Evolutionary conservation across 2,888 invertebrate species (phyloP).

Genomic region (Hyppa rectilinea): DNA sequence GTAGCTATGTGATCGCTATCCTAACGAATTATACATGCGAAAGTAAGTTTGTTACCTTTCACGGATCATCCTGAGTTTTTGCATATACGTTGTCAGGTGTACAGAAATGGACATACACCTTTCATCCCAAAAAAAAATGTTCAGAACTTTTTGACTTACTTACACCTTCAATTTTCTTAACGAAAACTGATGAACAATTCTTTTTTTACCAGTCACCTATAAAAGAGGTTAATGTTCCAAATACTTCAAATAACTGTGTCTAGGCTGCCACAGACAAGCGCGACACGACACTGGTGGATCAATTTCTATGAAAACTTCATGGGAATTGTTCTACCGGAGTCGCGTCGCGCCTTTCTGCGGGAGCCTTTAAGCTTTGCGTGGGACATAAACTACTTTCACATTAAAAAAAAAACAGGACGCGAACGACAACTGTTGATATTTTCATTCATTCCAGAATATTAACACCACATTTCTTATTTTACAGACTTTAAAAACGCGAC

Average conservation of each 20-base stretch:
- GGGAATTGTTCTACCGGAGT: neutral
- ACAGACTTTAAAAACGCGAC: constrained; percentile 23
- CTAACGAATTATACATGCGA: too few relatives aligned
- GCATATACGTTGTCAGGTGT: too few relatives aligned
- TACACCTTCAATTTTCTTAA: neutral
- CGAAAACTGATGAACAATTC: constrained; percentile 13
- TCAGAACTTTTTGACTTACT: neutral
- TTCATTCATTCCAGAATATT: constrained; percentile 42
- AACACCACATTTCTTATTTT: constrained; percentile 40
- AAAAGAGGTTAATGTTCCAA: constrained; percentile 13
- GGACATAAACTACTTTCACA: constrained; percentile 6
- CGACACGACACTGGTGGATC: too few relatives aligned
- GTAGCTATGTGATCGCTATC: neutral
- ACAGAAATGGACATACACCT: too few relatives aligned
- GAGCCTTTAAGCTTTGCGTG: constrained; percentile 5
- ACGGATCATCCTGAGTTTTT: too few relatives aligned
- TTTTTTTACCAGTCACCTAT: constrained; percentile 10
- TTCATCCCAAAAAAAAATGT: too few relatives aligned
- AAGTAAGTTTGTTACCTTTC: too few relatives aligned
- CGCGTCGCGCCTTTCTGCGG: too few relatives aligned
- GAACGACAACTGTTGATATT: constrained; percentile 42
- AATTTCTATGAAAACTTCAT: neutral
- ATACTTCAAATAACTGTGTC: constrained; percentile 6
- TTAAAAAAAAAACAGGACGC: constrained; percentile 35
- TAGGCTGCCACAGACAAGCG: neutral